Evolutionary conservation across 2,888 invertebrate species (phyloP), one percentile per base, ranked within the genome.

Genomic region (Caenorhabditis sp.): DNA sequence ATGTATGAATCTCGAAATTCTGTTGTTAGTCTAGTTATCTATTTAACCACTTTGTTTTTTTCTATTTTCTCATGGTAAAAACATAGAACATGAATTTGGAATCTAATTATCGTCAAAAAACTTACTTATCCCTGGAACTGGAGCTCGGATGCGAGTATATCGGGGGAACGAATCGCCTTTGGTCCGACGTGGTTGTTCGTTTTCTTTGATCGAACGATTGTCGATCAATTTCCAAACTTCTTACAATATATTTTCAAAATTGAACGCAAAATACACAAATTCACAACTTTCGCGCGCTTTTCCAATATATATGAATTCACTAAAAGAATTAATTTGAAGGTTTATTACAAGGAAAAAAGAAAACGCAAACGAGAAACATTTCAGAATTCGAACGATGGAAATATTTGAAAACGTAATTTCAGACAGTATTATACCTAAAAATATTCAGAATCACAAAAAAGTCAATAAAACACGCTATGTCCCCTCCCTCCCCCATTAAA

Each of bases 161-260:
- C 7, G 72, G 72, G 26, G 67, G 60, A 25, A 59, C 72, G 49
- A 72, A 72, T 62, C 72, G 63, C 26, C 72, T 61, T 65, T 72
- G 72, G 67, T 72, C 72, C 72, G 72, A 61, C 72, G 72, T 72
- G 71, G 60, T 72, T 72, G 62, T 59, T 58, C 50, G 23, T 59
- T 53, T 25, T 67, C 50, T 60, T 7, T 68, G 72, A 68, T 72
- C 72, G 72, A 59, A 31, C 23, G 17, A 58, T 20, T 7, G 26
- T 58, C 57, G 57, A 58, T 58, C 57, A 58, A 36, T 17, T 58
- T 43, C 17, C 7, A 43, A 31, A 43, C 43, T 43, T 43, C 17
- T 43, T 14, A 43, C 43, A 43, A 43, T 12, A 43, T 43, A 14
- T 43, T 43, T 43, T 17, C 14, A 43, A 43, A 43, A 43, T 43